phyloP scores from a whole-genome alignment of 2,797 vertebrate genomes.

The Hydrocynus forskahlii region DNA sequence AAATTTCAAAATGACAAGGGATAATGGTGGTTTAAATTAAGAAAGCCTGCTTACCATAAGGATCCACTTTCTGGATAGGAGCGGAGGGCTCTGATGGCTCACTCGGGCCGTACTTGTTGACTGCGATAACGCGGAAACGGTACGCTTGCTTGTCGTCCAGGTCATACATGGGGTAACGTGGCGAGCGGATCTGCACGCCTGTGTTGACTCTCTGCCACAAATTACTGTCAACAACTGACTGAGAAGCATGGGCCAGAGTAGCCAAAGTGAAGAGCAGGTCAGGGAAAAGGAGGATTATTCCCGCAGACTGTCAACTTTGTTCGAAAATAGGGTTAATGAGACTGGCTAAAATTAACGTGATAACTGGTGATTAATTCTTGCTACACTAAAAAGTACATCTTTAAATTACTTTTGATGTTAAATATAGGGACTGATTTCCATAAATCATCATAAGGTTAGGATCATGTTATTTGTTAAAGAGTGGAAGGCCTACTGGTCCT shows the following conservation, averaged over 20 bases:
- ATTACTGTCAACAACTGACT: constrained; percentile 82
- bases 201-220: constrained; percentile 93
- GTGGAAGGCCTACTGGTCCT: neutral
- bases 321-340: neutral
- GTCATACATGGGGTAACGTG: constrained; percentile 92
- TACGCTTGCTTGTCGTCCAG: constrained; percentile 89
- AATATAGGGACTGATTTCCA: neutral
- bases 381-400: neutral
- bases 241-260: constrained; percentile 49
- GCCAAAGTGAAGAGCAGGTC: constrained; percentile 38
- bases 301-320: neutral
- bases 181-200: constrained; percentile 85
- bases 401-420: neutral
- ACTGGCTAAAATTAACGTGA: neutral
- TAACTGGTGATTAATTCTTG: neutral
- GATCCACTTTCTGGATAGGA: constrained; percentile 85
- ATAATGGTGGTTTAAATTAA: neutral
- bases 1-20: neutral
- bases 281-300: constrained; percentile 11
- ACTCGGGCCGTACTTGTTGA: constrained; percentile 87
- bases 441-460: neutral
- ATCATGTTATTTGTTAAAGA: neutral
- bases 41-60: constrained; percentile 79
- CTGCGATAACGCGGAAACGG: constrained; percentile 88
- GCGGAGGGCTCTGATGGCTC: constrained; percentile 86